Conservation (phyloP, 2,888 invertebrate genomes). For the Baronia brevicornis region DNA sequence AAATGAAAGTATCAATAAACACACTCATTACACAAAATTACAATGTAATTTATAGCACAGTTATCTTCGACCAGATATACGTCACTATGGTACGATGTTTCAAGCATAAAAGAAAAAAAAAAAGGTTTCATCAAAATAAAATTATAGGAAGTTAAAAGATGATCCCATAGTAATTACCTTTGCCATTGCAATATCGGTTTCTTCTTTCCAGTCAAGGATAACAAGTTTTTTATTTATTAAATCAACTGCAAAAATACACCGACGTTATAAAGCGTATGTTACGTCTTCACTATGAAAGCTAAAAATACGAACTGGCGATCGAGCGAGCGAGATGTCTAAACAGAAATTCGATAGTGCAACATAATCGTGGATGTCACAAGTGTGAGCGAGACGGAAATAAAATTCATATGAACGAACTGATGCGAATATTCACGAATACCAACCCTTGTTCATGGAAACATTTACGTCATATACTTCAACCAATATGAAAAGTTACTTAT, state of each 20-base stretch:
- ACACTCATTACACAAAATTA: conserved; percentile 1
- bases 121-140: conserved; percentile 14
- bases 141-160: conserved; percentile 9
- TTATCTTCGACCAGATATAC: conserved; percentile 26
- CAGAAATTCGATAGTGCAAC: conserved; percentile 61
- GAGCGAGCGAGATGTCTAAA: conserved; percentile 26
- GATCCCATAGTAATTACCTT: conserved; percentile 53
- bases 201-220: conserved; percentile 25
- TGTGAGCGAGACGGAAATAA: conserved; percentile 31
- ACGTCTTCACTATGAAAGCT: conserved; percentile 44
- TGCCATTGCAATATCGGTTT: conserved; percentile 42
- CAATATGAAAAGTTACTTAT: conserved; percentile 11
- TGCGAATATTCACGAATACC: conserved; percentile 31
- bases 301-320: conserved; percentile 59
- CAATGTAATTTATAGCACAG: conserved; percentile 2
- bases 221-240: conserved; percentile 35
- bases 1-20: too few relatives aligned
- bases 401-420: conserved; percentile 26
- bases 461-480: conserved; percentile 21
- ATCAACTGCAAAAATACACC: conserved; percentile 47
- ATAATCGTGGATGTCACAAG: conserved; percentile 26
- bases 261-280: conserved; percentile 24
- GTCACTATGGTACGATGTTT: conserved; percentile 49
- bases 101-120: conserved; percentile 28
- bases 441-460: conserved; percentile 31